phyloP scores from a whole-genome alignment of 2,797 vertebrate genomes.

The Onychomys leucogaster region DNA sequence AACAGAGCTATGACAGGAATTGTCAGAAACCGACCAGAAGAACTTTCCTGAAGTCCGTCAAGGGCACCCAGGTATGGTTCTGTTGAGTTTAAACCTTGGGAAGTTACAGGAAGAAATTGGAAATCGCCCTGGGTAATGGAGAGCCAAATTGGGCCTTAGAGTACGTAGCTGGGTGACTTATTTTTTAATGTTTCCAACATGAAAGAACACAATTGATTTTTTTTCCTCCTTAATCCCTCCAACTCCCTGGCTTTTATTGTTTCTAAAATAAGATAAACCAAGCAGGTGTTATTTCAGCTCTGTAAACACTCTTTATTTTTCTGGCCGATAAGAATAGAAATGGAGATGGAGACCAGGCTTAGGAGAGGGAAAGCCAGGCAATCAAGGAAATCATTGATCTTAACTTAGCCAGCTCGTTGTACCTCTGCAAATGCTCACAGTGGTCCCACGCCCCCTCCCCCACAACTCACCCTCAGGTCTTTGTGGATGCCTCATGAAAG shows the following conservation, averaged over 20 bases:
- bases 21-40: constrained; percentile 61
- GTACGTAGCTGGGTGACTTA: constrained; percentile 65
- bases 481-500: constrained; percentile 82
- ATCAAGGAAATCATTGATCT: constrained; percentile 90
- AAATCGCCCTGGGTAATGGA: constrained; percentile 78
- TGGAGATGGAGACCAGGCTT: constrained; percentile 81
- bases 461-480: constrained; percentile 75
- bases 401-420: constrained; percentile 84
- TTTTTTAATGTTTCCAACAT: constrained; percentile 81
- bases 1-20: background rate
- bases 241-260: constrained; percentile 81
- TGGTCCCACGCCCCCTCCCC: constrained; percentile 61
- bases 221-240: constrained; percentile 81
- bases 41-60: constrained; percentile 61
- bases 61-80: constrained; percentile 72
- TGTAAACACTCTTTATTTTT: constrained; percentile 86
- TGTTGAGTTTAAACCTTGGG: constrained; percentile 73
- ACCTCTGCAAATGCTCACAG: constrained; percentile 85
- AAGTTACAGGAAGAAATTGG: constrained; percentile 77
- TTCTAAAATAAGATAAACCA: constrained; percentile 85
- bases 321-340: constrained; percentile 83
- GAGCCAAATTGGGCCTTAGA: constrained; percentile 76
- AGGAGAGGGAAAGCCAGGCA: constrained; percentile 83
- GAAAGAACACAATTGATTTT: constrained; percentile 78
- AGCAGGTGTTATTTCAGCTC: constrained; percentile 83